These are phyloP conservation scores for Parochlus steinenii DNA, from an alignment of 2,888 invertebrate genomes.

Conservation along the genomic window DNA sequence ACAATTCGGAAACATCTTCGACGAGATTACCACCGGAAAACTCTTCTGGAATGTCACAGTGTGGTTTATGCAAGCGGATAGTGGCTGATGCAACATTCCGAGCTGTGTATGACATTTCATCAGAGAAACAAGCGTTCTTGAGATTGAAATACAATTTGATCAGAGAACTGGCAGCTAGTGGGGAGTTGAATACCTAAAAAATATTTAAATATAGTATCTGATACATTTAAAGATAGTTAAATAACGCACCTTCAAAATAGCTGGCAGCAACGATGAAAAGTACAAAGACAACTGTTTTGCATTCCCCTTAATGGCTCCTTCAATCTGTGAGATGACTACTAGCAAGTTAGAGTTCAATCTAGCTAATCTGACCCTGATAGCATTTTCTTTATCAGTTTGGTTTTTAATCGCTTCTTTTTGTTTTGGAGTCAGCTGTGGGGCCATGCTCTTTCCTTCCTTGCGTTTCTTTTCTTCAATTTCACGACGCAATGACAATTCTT, in stretches of 20 bases:
- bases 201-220: constrained; percentile 40
- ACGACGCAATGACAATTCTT: constrained; percentile 79
- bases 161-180: constrained; percentile 55
- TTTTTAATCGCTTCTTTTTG: constrained; percentile 82
- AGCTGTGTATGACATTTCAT: constrained; percentile 32
- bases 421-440: constrained; percentile 60
- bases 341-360: constrained; percentile 32
- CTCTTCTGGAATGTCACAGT: constrained; percentile 56
- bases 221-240: constrained; percentile 18
- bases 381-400: constrained; percentile 71
- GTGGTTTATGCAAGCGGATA: constrained; percentile 56
- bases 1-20: constrained; percentile 43
- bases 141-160: constrained; percentile 43
- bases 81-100: constrained; percentile 53
- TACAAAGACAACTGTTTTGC: constrained; percentile 22
- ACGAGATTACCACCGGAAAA: constrained; percentile 60
- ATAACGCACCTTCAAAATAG: constrained; percentile 20
- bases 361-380: constrained; percentile 50
- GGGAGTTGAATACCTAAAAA: constrained; percentile 59
- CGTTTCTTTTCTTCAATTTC: constrained; percentile 82
- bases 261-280: constrained; percentile 22
- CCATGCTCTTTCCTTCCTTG: constrained; percentile 60
- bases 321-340: constrained; percentile 23
- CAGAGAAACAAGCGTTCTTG: constrained; percentile 36
- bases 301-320: constrained; percentile 25